These are phyloP conservation scores for Cynopterus brachyotis DNA, from an alignment of 2,113 vertebrate genomes.

Conservation along the genomic window DNA sequence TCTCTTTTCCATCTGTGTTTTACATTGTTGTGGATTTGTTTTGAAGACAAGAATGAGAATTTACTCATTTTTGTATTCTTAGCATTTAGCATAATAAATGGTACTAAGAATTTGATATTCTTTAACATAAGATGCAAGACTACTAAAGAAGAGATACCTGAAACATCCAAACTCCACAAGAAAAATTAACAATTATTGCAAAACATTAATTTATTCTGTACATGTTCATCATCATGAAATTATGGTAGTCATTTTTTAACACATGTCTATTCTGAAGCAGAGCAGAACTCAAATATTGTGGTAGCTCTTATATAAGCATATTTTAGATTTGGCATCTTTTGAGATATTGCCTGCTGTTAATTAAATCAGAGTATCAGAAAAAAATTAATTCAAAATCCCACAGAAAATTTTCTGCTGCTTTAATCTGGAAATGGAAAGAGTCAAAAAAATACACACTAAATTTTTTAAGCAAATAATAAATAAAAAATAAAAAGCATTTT, in stretches of 20 bases:
- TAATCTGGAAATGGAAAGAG: neutral
- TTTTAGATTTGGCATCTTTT: neutral
- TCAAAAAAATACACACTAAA: neutral
- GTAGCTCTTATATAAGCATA: accelerated
- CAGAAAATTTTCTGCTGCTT: neutral
- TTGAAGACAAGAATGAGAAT: neutral
- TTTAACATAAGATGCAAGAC: neutral
- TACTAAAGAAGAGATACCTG: neutral
- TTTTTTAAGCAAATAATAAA: neutral
- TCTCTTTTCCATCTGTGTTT: neutral
- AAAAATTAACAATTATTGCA: neutral
- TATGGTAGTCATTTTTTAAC: neutral
- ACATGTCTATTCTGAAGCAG: neutral
- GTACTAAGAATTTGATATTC: neutral
- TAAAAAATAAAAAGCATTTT: neutral
- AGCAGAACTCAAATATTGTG: neutral
- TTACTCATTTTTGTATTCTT: neutral
- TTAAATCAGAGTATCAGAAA: neutral
- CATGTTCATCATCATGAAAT: neutral
- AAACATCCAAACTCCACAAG: neutral
- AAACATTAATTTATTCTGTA: neutral
- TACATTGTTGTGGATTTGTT: neutral
- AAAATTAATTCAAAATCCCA: neutral
- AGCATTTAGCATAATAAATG: neutral
- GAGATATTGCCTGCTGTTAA: neutral